Conservation (phyloP, 2,797 vertebrate species). For the Chromobotia macracanthus region DNA sequence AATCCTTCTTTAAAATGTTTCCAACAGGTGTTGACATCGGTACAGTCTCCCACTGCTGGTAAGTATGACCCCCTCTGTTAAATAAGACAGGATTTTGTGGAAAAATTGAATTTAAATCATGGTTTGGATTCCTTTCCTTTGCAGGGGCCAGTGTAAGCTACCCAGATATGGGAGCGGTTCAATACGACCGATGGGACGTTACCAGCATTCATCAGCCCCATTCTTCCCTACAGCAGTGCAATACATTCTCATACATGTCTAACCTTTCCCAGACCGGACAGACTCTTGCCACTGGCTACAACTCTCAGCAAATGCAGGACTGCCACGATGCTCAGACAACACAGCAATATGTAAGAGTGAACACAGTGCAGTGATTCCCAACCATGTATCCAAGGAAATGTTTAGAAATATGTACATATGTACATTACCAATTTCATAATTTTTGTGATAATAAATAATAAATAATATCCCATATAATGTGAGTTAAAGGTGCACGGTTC, state of each 20-base stretch:
- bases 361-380: not conserved
- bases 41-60: conserved; percentile 67
- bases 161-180: conserved; percentile 74
- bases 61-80: conserved; percentile 48
- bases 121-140: not conserved
- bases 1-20: conserved; percentile 7
- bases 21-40: conserved; percentile 66
- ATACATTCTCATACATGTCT: conserved; percentile 34
- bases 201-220: conserved; percentile 36
- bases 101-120: not conserved
- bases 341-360: conserved; percentile 72
- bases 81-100: not conserved
- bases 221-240: conserved; percentile 42
- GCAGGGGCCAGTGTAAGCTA: conserved; percentile 72
- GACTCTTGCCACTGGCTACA: conserved; percentile 62
- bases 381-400: too few relatives aligned
- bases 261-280: conserved; percentile 54
- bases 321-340: conserved; percentile 59
- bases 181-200: conserved; percentile 67
- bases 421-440: too few relatives aligned
- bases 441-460: too few relatives aligned
- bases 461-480: too few relatives aligned
- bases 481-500: too few relatives aligned
- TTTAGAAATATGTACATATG: too few relatives aligned
- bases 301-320: conserved; percentile 57